Evolutionary conservation across 2,888 invertebrate species (phyloP), one percentile per base, ranked within the genome.

Genomic region (Rhorus exstirpatorius): DNA sequence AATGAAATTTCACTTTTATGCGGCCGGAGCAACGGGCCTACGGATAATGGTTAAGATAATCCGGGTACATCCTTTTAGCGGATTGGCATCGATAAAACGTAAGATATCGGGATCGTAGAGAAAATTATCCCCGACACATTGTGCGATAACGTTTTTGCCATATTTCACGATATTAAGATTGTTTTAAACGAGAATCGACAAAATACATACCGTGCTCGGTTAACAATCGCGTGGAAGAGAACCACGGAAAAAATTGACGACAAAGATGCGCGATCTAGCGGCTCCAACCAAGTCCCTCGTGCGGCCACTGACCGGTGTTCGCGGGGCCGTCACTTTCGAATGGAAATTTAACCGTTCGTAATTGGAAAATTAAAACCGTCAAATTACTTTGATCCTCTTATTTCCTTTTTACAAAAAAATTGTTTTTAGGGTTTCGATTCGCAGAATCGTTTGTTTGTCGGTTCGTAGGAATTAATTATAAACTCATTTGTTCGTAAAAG

Each of bases 241-340:
- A 83, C 83, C 83, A 21, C 95, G 95, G 84, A 97, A 94, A 0
- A 95, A 96, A 84, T 96, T 93, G 60, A 41, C 63, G n/a, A 19
- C 10, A 19, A 3, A 84, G 85, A 85, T 75, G 72, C 67, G 55
- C 58, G 24, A 60, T 51, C 4, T 24, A 70, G 55, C 35, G 41
- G 38, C 49, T 65, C 44, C 14, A 44, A 31, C 31, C n/a, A n/a
- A n/a, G n/a, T n/a, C n/a, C n/a, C n/a, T n/a, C n/a, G n/a, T n/a
- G n/a, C n/a, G n/a, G n/a, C n/a, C n/a, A n/a, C n/a, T n/a, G n/a
- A n/a, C n/a, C n/a, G n/a, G n/a, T n/a, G n/a, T n/a, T n/a, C n/a
- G n/a, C n/a, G n/a, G n/a, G n/a, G n/a, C n/a, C n/a, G n/a, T n/a
- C n/a, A n/a, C n/a, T n/a, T n/a, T n/a, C n/a, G n/a, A n/a, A n/a